Base-by-base conservation (phyloP, 2,888 invertebrate genomes). In the Himalopsyche tibetana region DNA sequence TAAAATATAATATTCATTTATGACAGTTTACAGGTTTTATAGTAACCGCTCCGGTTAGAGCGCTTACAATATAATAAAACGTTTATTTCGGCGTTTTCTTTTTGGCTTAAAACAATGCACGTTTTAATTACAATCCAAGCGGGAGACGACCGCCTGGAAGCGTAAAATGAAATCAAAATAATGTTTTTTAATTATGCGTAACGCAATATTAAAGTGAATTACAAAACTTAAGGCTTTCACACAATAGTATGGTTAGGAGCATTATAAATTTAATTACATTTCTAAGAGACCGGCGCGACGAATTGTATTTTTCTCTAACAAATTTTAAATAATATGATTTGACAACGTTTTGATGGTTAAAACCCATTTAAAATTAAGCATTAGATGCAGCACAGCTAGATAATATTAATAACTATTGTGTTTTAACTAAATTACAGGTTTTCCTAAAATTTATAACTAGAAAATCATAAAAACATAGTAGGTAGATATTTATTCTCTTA, bases 101-200 rank as follows among this genome's bases (percentile, higher is more conserved):
- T 80, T 80, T 80, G 80, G 40, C 80, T 42, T 42, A 63, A 80
- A 80, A 80, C 80, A 80, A 80, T 80, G 80, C 80, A 80, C 42
- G 40, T 80, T 80, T 80, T 80, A 80, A 80, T 80, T 80, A 80
- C 80, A 63, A 63, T 63, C 63, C 63, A 63, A 63, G 63, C 42
- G 80, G 80, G 80, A 38, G 42, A 42, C 80, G 80, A 42, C 80
- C 42, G 80, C 80, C 63, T 63, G 63, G 63, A 63, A 42, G 80
- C 80, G 80, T 36, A 38, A 42, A 80, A 42, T 42, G 80, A 80
- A 80, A 80, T 80, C 80, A 80, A 80, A 80, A 80, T 42, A 80
- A 38, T 80, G 80, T 80, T 40, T 80, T 80, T 80, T 36, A 80
- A 80, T 63, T 63, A 63, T 63, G 63, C 63, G 63, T 63, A 63